A percentile compares a stretch with the other conserved stretches of the same genome.
phyloP scores from a whole-genome alignment of 2,113 vertebrate species.

The Nothobranchius kuhntae region DNA sequence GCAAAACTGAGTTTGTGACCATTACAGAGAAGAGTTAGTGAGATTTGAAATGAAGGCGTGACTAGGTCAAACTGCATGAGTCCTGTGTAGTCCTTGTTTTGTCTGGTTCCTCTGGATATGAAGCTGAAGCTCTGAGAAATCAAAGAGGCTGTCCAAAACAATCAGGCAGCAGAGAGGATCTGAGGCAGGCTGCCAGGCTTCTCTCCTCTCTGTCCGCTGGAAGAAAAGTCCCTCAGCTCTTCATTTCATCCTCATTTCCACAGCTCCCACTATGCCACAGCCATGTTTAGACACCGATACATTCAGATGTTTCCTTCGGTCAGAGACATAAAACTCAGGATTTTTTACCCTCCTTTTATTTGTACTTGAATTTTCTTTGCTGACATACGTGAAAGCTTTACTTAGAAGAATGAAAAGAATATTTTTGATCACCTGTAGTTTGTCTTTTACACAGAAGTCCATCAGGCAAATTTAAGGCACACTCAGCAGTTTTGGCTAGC shows the following conservation, averaged over 20 bases:
- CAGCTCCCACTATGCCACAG: constrained; percentile 29
- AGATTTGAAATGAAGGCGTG: constrained; percentile 10
- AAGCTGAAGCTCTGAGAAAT: constrained; percentile 19
- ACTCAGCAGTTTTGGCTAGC: no score
- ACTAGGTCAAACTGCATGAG: constrained; percentile 13
- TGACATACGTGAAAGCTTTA: no score
- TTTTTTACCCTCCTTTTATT: neutral
- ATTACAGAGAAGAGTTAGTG: neutral
- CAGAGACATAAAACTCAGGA: neutral
- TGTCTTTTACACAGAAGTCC: no score
- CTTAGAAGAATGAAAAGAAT: no score
- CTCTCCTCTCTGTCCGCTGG: constrained; percentile 25
- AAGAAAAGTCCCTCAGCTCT: constrained; percentile 18
- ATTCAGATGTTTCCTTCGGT: constrained; percentile 25
- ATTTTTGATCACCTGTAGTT: no score
- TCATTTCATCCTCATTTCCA: constrained; percentile 32
- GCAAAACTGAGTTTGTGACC: constrained; percentile 20
- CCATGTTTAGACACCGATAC: constrained; percentile 35
- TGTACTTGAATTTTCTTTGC: neutral
- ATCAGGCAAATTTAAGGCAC: no score
- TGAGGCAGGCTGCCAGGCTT: constrained; percentile 28
- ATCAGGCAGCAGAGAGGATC: constrained; percentile 20
- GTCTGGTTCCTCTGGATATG: constrained; percentile 1
- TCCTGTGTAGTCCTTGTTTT: constrained; percentile 5
- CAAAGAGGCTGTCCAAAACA: constrained; percentile 42